These are phyloP conservation scores for Ranitomeya imitator DNA, from an alignment of 2,113 vertebrate species.

Conservation along the genomic window DNA sequence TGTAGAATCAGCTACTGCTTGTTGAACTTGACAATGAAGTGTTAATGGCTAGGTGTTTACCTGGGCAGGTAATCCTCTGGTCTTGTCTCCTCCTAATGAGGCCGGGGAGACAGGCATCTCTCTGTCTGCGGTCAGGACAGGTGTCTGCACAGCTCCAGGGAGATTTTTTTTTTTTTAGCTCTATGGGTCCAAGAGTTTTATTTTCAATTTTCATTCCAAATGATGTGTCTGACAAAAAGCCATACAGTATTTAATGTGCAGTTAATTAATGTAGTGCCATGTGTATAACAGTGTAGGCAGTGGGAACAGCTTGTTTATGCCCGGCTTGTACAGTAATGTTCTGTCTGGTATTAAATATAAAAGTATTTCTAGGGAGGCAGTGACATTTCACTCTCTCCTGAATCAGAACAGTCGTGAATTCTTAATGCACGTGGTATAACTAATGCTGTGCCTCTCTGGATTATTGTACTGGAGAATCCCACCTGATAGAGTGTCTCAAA, in stretches of 20 bases:
- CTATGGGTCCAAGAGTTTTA: not conserved
- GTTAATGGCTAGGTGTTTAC: conserved; percentile 51
- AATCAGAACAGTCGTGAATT: conserved; percentile 1
- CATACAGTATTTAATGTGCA: conserved; percentile 2
- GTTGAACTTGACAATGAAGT: conserved; percentile 57
- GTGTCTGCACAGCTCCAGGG: conserved; percentile 32
- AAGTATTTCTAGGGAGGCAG: not conserved
- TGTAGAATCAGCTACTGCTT: conserved; percentile 9
- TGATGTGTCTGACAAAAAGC: not conserved
- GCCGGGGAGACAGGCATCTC: conserved; percentile 43
- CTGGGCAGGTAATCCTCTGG: conserved; percentile 23
- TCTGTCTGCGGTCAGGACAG: conserved; percentile 42
- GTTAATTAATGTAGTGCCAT: conserved; percentile 31
- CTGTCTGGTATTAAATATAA: not conserved
- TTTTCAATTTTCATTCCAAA: conserved; percentile 5
- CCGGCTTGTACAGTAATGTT: conserved; percentile 16
- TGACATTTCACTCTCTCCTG: not conserved
- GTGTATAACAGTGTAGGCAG: conserved; percentile 26
- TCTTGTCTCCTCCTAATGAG: conserved; percentile 51
- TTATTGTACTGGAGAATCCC: too few relatives aligned
- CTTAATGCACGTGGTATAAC: not conserved
- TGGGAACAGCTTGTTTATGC: conserved; percentile 18
- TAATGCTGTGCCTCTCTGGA: not conserved
- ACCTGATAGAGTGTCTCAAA: not conserved
- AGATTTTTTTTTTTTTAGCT: not conserved